A percentile compares a stretch with the other conserved stretches of the same genome.
These are phyloP conservation scores for Epinotia bilunana DNA, from an alignment of 2,888 invertebrate species.

Conservation along the genomic window DNA sequence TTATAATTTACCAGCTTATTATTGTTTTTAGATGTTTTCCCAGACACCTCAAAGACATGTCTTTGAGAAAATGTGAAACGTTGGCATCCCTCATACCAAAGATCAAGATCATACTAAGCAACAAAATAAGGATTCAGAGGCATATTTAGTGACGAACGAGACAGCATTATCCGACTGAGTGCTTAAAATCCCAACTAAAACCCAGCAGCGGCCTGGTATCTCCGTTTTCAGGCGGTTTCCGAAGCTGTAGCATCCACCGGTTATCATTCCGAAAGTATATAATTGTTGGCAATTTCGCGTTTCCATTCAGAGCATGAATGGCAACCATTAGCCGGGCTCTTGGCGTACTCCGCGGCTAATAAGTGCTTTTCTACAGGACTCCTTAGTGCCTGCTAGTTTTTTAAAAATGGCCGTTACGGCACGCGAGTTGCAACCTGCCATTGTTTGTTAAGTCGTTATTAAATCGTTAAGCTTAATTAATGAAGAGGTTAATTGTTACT, in stretches of 20 bases:
- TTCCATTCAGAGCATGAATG: conserved; percentile 81
- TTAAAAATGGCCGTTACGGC: conserved; percentile 52
- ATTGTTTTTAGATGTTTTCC: too few relatives aligned
- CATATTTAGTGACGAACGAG: conserved; percentile 16
- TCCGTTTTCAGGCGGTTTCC: conserved; percentile 65
- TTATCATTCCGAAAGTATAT: conserved; percentile 83
- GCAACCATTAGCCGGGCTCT: conserved; percentile 81
- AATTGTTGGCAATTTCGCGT: conserved; percentile 83
- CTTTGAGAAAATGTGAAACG: too few relatives aligned
- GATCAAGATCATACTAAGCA: too few relatives aligned
- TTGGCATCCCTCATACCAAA: background rate
- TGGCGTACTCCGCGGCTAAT: conserved; percentile 78
- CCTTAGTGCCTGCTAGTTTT: conserved; percentile 73
- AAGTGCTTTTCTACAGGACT: conserved; percentile 83
- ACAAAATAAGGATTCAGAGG: conserved; percentile 10
- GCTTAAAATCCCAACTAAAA: conserved; percentile 40
- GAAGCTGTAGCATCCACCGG: conserved; percentile 72
- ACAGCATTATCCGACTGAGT: conserved; percentile 23
- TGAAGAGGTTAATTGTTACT: conserved; percentile 45
- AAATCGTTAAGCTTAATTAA: conserved; percentile 65
- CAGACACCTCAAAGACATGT: too few relatives aligned
- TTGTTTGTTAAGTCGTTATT: conserved; percentile 67
- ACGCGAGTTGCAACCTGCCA: conserved; percentile 55
- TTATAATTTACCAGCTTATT: too few relatives aligned
- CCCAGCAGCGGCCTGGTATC: conserved; percentile 42